Evolutionary conservation across 2,113 vertebrate genomes (phyloP).

Genomic region (Empidonax traillii): DNA sequence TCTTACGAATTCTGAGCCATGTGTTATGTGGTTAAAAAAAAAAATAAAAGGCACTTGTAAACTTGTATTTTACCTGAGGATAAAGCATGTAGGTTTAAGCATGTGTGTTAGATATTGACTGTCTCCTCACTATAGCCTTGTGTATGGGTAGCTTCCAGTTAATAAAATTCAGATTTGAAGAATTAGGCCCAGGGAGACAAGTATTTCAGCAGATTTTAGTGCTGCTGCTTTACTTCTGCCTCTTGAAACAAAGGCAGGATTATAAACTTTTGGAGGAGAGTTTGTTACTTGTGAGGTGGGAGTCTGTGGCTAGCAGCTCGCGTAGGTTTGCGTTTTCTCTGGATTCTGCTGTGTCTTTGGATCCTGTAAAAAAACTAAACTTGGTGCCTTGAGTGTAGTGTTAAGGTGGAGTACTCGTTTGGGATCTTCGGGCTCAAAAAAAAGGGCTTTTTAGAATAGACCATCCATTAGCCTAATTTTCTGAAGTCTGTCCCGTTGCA

Average conservation of each 20-base stretch:
- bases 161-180: background rate
- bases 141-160: background rate
- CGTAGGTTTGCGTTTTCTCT: background rate
- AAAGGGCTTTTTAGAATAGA: background rate
- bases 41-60: fast-evolving
- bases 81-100: background rate
- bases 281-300: background rate
- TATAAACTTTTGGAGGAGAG: background rate
- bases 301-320: background rate
- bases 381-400: background rate
- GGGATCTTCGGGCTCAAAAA: background rate
- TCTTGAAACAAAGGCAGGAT: background rate
- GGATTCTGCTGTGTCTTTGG: background rate
- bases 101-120: background rate
- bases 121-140: background rate
- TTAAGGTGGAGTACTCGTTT: background rate
- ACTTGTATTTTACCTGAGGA: background rate
- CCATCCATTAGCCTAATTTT: background rate
- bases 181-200: background rate
- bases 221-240: background rate
- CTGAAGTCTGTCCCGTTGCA: background rate
- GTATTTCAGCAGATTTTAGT: background rate
- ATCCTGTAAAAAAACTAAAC: background rate
- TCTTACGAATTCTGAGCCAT: background rate
- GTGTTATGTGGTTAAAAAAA: background rate